Evolutionary conservation across 2,797 vertebrate genomes (phyloP), one percentile per base, ranked within the genome.

Genomic region (Toxotes lorentzi): DNA sequence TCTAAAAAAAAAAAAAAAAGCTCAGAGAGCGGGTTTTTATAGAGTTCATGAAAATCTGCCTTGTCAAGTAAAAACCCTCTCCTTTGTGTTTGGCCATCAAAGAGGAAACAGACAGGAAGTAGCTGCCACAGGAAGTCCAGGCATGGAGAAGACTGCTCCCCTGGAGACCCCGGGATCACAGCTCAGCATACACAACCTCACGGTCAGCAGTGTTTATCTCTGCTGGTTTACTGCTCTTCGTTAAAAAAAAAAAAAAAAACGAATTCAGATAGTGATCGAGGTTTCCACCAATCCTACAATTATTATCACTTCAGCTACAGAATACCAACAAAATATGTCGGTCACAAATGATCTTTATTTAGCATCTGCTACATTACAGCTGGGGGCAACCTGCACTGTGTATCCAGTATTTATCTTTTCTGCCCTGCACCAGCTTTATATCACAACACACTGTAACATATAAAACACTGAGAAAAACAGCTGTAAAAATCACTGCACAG

Each of bases 51-150:
- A 85, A 92, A 92, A 91, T 86, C 66, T 87, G 90, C 90, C 76
- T 75, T 2, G 75, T 91, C 86, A 85, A 92, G 84, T 71, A 76
- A 90, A 90, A 86, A n/a, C 73, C 48, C 47, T 82, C 79, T 88
- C 82, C 87, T 92, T 92, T 93, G 91, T 93, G 86, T 90, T 30
- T 66, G 79, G 72, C 82, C 92, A 88, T 91, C 86, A 92, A 88
- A 93, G 85, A 93, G 92, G 92, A 94, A 94, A 92, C 79, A 81
- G 90, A 84, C 95, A 93, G 94, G 94, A 96, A 95, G 91, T 85
- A 75, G 88, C 94, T 91, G 90, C 91, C 86, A 88, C 89, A 89
- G 93, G 92, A 93, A 94, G 86, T 78, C 68, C 87, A 92, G 90
- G 89, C 93, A 89, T n/a, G 79, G 80, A 86, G 86, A 88, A 83